These are phyloP conservation scores for Mustela erminea DNA, from an alignment of 2,797 vertebrate species.

Conservation along the genomic window DNA sequence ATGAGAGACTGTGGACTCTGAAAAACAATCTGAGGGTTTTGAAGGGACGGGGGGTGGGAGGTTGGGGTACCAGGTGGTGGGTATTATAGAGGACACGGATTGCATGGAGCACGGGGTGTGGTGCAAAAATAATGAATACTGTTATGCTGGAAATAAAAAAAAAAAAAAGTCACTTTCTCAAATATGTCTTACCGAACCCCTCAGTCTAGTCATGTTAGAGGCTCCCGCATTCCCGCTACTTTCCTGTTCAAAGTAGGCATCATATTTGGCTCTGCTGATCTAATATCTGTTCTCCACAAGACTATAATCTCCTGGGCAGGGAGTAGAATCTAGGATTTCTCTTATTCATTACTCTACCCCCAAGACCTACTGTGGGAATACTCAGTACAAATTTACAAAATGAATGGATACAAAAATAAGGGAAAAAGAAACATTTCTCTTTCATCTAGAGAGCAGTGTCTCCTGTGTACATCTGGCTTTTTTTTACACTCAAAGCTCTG, in stretches of 20 bases:
- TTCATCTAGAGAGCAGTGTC: not conserved
- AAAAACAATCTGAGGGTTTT: no score
- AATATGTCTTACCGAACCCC: not conserved
- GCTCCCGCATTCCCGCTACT: not conserved
- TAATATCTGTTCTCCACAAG: not conserved
- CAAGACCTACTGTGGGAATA: not conserved
- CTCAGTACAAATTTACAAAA: not conserved
- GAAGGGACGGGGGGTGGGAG: no score
- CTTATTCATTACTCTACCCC: no score
- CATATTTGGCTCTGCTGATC: not conserved
- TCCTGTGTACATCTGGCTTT: not conserved
- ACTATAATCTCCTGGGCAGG: not conserved
- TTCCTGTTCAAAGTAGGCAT: rapidly evolving
- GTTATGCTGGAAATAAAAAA: no score
- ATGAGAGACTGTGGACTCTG: no score
- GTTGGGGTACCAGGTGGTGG: no score
- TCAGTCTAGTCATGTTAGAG: not conserved
- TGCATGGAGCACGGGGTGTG: no score
- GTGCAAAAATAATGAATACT: no score
- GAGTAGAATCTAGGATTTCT: not conserved
- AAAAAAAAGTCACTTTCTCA: not conserved
- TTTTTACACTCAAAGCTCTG: not conserved
- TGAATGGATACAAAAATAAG: rapidly evolving
- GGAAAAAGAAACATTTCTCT: not conserved
- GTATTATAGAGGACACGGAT: no score